Evolutionary conservation across 2,113 vertebrate genomes (phyloP).

Genomic region (Megalops atlanticus): DNA sequence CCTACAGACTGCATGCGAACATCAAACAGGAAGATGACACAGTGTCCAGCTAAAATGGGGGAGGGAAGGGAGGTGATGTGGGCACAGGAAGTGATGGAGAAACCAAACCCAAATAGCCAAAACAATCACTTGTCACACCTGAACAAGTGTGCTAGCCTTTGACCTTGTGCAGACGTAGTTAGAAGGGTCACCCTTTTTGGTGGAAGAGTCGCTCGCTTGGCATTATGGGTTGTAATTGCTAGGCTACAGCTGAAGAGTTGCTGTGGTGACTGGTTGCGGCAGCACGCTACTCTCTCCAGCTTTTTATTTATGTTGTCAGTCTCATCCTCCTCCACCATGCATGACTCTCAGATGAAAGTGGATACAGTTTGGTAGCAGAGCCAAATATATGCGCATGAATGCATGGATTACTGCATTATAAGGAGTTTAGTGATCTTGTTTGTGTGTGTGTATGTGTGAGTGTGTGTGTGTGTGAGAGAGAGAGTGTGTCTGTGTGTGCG

Average conservation of each 20-base stretch:
- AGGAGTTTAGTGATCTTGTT: background rate
- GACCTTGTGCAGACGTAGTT: background rate
- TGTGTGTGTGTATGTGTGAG: slow-evolving; percentile 42
- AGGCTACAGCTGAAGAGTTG: too few relatives aligned
- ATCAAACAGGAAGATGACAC: background rate
- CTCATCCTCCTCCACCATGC: background rate
- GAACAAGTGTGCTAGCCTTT: background rate
- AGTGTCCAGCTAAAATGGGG: background rate
- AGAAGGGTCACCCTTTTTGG: too few relatives aligned
- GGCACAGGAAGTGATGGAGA: background rate
- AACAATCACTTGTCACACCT: background rate
- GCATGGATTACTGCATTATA: background rate
- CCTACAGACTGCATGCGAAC: background rate
- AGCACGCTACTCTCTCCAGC: background rate
- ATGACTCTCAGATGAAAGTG: background rate
- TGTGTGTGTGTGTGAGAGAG: slow-evolving; percentile 15
- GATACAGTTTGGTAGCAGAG: background rate
- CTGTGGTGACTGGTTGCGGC: too few relatives aligned
- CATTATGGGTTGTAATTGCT: too few relatives aligned
- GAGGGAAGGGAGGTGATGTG: background rate
- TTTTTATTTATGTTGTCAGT: background rate
- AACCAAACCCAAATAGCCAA: background rate
- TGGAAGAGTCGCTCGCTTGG: too few relatives aligned
- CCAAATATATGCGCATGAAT: background rate
- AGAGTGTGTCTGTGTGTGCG: background rate